Conservation (phyloP, 2,113 vertebrate genomes). For the Planiliza haematocheilus region DNA sequence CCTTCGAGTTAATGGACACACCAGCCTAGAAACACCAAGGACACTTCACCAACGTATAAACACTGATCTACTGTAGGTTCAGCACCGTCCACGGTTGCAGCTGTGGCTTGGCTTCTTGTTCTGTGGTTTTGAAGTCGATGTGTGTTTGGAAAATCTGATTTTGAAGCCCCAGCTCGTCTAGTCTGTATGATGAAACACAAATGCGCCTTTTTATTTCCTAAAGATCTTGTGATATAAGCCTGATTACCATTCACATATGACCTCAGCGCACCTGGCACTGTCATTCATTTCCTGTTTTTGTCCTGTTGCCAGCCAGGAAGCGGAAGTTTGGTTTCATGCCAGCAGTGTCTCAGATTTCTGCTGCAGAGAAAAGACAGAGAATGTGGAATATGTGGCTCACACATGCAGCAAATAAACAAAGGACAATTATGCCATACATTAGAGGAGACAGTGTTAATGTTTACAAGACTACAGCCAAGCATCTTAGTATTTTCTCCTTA, state of each 20-base stretch:
- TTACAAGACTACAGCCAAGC: too few species aligned
- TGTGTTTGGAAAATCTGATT: background rate
- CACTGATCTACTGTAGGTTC: background rate
- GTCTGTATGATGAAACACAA: background rate
- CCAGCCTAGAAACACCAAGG: background rate
- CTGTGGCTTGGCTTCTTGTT: conserved; percentile 5
- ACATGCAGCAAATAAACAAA: too few species aligned
- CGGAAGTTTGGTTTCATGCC: conserved; percentile 47
- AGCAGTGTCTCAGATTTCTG: conserved; percentile 53
- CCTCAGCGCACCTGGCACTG: conserved; percentile 22
- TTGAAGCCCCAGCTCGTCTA: background rate
- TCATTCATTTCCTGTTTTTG: conserved; percentile 28
- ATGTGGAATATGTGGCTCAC: background rate
- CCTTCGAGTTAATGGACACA: background rate
- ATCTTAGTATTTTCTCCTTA: too few species aligned
- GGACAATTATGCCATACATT: too few species aligned
- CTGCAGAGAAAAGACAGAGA: conserved; percentile 34
- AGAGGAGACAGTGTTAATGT: background rate
- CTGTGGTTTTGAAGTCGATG: background rate
- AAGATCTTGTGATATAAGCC: too few species aligned
- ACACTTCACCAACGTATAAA: conserved; percentile 20
- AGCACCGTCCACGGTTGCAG: background rate
- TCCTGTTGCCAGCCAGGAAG: conserved; percentile 33
- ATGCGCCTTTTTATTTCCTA: background rate
- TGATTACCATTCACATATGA: background rate